These are phyloP conservation scores for Melozone crissalis DNA, from an alignment of 2,113 vertebrate species.

Conservation along the genomic window DNA sequence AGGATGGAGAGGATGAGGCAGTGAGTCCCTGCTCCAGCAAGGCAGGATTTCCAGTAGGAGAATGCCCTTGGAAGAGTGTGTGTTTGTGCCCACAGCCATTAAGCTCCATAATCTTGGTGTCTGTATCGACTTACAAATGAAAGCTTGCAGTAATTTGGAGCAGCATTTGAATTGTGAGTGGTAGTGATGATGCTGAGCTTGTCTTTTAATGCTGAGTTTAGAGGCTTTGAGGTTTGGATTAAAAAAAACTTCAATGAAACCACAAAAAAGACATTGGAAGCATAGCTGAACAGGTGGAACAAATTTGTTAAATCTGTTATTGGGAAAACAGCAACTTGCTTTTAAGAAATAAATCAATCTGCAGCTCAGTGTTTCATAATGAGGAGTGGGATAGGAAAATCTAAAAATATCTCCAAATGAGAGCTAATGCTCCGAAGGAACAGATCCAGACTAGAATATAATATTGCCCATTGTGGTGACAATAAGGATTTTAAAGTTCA, in stretches of 20 bases:
- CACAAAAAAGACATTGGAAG: conserved; percentile 68
- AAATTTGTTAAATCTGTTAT: conserved; percentile 77
- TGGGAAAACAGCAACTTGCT: conserved; percentile 70
- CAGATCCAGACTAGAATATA: conserved; percentile 54
- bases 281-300: conserved; percentile 72
- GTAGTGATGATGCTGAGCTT: conserved; percentile 66
- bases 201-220: conserved; percentile 59
- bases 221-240: conserved; percentile 69
- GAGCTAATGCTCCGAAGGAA: conserved; percentile 37
- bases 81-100: conserved; percentile 31
- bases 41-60: conserved; percentile 8
- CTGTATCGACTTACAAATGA: conserved; percentile 50
- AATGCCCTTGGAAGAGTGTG: conserved; percentile 2
- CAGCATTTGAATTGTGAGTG: conserved; percentile 60
- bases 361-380: conserved; percentile 66
- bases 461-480: conserved; percentile 64
- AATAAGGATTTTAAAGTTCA: conserved; percentile 61
- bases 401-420: conserved; percentile 64
- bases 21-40: neutral
- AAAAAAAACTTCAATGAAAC: conserved; percentile 72
- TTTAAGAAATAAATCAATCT: conserved; percentile 73
- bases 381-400: conserved; percentile 52
- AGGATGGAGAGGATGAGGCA: neutral
- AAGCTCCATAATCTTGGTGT: conserved; percentile 34
- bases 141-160: conserved; percentile 66